Conservation (phyloP, 1,140 invertebrate species). For the Brevipalpus yothersi region DNA sequence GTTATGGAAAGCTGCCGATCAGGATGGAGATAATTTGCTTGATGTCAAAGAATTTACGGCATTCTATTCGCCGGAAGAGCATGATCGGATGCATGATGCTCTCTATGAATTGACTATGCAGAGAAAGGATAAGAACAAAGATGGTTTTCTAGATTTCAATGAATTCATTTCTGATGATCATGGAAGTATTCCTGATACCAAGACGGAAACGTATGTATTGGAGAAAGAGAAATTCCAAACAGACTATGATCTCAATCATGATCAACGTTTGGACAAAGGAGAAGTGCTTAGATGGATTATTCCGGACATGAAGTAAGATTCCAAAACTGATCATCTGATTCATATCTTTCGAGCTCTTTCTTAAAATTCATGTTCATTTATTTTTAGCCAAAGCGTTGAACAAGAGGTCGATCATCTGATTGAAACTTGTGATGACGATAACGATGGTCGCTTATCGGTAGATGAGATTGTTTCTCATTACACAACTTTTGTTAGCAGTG, state of each 20-base stretch:
- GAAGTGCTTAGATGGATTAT: slow-evolving; percentile 76
- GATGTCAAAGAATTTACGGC: slow-evolving; percentile 53
- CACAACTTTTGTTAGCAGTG: slow-evolving; percentile 79
- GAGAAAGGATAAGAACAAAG: slow-evolving; percentile 11
- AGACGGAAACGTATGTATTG: slow-evolving; percentile 20
- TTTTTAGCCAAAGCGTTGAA: slow-evolving; percentile 45
- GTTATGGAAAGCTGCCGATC: slow-evolving; percentile 64
- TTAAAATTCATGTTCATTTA: slow-evolving; percentile 7
- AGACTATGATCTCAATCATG: slow-evolving; percentile 61
- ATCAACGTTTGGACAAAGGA: slow-evolving; percentile 45
- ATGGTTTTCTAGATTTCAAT: slow-evolving; percentile 11
- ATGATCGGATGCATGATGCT: slow-evolving; percentile 51
- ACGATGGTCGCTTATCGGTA: slow-evolving; percentile 53
- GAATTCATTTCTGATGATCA: slow-evolving; percentile 5
- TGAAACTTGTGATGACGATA: slow-evolving; percentile 58
- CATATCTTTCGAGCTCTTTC: background rate
- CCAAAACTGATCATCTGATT: slow-evolving; percentile 31
- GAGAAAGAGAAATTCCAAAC: slow-evolving; percentile 77
- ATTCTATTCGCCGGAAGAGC: slow-evolving; percentile 83
- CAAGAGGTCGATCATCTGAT: slow-evolving; percentile 83
- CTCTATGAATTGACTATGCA: slow-evolving; percentile 11
- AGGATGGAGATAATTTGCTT: slow-evolving; percentile 51
- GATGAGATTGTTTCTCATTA: slow-evolving; percentile 68
- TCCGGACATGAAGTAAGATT: slow-evolving; percentile 39
- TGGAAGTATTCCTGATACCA: slow-evolving; percentile 3